phyloP scores from a whole-genome alignment of 2,113 vertebrate genomes.

The Psophia crepitans region DNA sequence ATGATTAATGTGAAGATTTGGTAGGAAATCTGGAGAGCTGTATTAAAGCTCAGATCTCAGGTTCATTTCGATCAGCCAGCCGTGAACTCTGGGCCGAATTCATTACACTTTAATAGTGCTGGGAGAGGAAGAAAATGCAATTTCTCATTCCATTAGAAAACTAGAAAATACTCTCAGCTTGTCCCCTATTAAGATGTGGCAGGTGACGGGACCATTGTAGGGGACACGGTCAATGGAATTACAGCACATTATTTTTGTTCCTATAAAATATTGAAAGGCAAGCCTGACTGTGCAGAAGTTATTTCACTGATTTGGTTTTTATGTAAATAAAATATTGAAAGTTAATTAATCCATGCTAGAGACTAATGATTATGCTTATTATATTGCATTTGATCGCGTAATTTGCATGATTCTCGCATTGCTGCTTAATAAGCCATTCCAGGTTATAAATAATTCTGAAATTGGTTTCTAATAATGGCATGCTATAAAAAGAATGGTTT shows the following conservation, averaged over 20 bases:
- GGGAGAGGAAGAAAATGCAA: slow-evolving; percentile 92
- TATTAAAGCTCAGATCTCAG: slow-evolving; percentile 91
- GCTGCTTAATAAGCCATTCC: slow-evolving; percentile 90
- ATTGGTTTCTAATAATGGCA: slow-evolving; percentile 89
- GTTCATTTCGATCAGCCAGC: slow-evolving; percentile 93
- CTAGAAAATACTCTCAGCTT: slow-evolving; percentile 88
- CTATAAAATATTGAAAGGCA: slow-evolving; percentile 83
- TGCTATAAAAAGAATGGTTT: slow-evolving; percentile 85
- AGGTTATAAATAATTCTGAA: slow-evolving; percentile 90
- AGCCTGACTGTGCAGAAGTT: slow-evolving; percentile 83
- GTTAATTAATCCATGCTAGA: slow-evolving; percentile 85
- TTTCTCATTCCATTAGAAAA: slow-evolving; percentile 94
- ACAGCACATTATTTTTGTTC: slow-evolving; percentile 81
- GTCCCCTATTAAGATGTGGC: slow-evolving; percentile 94
- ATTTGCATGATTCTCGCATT: slow-evolving; percentile 96
- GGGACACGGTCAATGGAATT: slow-evolving; percentile 79
- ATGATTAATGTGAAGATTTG: slow-evolving; percentile 97
- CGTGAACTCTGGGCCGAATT: slow-evolving; percentile 94
- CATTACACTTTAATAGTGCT: slow-evolving; percentile 93
- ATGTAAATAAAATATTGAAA: slow-evolving; percentile 90
- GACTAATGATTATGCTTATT: slow-evolving; percentile 91
- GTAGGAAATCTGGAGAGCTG: slow-evolving; percentile 87
- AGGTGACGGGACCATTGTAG: slow-evolving; percentile 89
- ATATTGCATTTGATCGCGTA: slow-evolving; percentile 87
- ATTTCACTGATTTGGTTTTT: slow-evolving; percentile 91